Conservation (phyloP, 2,888 invertebrate genomes). For the Folsomia manolachei region DNA sequence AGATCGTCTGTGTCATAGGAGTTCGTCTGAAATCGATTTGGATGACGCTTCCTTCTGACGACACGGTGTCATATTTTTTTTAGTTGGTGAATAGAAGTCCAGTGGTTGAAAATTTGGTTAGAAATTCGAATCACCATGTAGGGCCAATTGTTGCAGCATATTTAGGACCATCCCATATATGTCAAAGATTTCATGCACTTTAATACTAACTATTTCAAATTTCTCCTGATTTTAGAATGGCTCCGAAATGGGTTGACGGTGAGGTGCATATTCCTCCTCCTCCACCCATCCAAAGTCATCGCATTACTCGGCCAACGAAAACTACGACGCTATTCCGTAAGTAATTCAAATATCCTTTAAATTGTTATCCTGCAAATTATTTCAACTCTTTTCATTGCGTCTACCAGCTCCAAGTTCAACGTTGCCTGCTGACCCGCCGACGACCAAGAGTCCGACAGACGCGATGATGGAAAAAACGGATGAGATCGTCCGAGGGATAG, state of each 20-base stretch:
- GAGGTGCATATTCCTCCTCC: neutral
- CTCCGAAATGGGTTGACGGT: neutral
- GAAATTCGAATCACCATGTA: no score
- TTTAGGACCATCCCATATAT: no score
- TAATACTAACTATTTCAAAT: neutral
- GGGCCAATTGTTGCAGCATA: no score
- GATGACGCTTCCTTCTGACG: no score
- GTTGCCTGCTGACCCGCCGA: slow-evolving; percentile 13
- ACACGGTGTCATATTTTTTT: no score
- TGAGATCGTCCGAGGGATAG: slow-evolving; percentile 63
- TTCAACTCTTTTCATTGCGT: no score
- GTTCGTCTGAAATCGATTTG: no score
- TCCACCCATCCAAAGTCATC: neutral
- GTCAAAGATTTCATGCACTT: no score
- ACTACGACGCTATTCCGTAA: neutral
- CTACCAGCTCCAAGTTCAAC: slow-evolving; percentile 7
- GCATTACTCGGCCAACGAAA: neutral
- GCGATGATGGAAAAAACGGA: slow-evolving; percentile 58
- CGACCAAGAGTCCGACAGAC: slow-evolving; percentile 48
- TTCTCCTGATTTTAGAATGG: neutral
- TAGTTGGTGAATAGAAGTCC: no score
- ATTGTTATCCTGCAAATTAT: no score
- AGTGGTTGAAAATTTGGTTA: no score
- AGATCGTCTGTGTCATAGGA: no score
- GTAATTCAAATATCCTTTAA: neutral